Conservation (phyloP, 2,888 invertebrate species). For the Limenitis camilla region DNA sequence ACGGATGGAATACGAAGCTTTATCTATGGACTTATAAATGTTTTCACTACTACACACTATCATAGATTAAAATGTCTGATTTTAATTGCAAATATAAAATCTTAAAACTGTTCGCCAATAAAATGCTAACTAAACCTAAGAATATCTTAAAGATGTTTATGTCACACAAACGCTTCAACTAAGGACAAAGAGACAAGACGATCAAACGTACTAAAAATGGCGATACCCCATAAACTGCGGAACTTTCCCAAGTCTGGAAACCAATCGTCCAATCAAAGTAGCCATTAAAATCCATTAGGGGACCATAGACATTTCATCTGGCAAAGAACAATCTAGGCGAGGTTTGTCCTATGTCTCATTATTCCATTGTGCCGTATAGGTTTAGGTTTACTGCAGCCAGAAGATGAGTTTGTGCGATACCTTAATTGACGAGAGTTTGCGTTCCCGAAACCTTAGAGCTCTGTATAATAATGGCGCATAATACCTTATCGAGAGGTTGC, state of each 20-base stretch:
- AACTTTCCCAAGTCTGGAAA: constrained; percentile 8
- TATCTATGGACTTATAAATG: not conserved
- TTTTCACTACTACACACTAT: not conserved
- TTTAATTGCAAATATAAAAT: not conserved
- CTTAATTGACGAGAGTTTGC: constrained; percentile 70
- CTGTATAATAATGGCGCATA: constrained; percentile 71
- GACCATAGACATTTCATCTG: constrained; percentile 20
- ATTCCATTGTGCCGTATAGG: constrained; percentile 65
- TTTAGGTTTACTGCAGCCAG: constrained; percentile 35
- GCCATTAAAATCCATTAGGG: constrained; percentile 21
- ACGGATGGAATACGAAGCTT: not conserved
- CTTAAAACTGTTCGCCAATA: too few relatives aligned
- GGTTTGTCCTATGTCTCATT: constrained; percentile 50
- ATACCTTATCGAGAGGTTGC: constrained; percentile 57
- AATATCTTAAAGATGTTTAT: not conserved
- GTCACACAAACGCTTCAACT: not conserved
- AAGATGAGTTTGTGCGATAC: constrained; percentile 65
- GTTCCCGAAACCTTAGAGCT: constrained; percentile 68
- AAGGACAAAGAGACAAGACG: not conserved
- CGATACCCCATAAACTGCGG: constrained; percentile 8
- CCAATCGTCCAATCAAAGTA: constrained; percentile 18
- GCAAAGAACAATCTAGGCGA: constrained; percentile 29
- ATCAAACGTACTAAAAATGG: constrained; percentile 10
- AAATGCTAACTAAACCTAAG: not conserved
- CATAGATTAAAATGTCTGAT: not conserved